Conservation (phyloP, 2,888 invertebrate species). For the Platycheirus rosarum region DNA sequence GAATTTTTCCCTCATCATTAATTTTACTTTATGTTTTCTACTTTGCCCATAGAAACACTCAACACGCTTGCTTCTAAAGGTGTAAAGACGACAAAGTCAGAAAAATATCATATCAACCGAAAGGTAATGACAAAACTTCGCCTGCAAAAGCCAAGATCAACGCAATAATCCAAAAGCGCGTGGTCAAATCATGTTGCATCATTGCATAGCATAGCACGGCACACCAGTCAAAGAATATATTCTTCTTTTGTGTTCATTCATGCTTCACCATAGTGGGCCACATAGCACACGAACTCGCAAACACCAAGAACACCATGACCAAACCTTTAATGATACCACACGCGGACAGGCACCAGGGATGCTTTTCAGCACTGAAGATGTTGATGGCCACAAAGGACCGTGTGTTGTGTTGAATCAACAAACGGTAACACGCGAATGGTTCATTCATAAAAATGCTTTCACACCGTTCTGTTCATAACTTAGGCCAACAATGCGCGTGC, state of each 20-base stretch:
- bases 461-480: conserved; percentile 54
- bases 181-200: conserved; percentile 64
- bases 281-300: conserved; percentile 58
- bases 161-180: conserved; percentile 58
- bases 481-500: conserved; percentile 50
- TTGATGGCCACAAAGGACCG: conserved; percentile 43
- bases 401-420: conserved; percentile 57
- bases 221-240: conserved; percentile 26
- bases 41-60: conserved; percentile 31
- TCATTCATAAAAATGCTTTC: conserved; percentile 64
- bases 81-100: conserved; percentile 38
- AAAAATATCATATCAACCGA: conserved; percentile 26
- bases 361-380: conserved; percentile 12
- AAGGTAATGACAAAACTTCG: conserved; percentile 9
- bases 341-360: conserved; percentile 10
- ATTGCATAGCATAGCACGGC: conserved; percentile 27
- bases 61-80: conserved; percentile 39
- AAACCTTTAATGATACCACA: conserved; percentile 58
- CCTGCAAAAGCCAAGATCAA: conserved; percentile 41
- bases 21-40: conserved; percentile 32
- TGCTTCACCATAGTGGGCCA: conserved; percentile 31
- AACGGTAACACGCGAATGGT: conserved; percentile 67
- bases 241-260: conserved; percentile 61
- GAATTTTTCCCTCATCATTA: conserved; percentile 42
- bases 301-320: conserved; percentile 66